Percentiles rank a stretch among this genome's conserved stretches.
Evolutionary conservation across 2,888 invertebrate genomes (phyloP).

Genomic region (Conus canariensis): DNA sequence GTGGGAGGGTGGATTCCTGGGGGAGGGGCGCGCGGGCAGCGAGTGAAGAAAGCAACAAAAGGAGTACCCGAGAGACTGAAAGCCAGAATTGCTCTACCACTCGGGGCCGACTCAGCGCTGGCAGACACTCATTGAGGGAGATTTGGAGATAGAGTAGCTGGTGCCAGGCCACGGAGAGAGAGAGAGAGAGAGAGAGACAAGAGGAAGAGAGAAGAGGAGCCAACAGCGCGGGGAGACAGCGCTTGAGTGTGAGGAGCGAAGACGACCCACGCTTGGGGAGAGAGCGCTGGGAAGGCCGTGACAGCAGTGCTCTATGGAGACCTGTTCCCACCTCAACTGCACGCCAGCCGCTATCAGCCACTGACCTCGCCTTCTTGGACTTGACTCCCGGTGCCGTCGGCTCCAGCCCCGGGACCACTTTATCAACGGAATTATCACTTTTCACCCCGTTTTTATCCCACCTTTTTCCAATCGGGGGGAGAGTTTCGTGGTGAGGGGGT

Average conservation of each 20-base stretch:
- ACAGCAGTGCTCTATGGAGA: constrained; percentile 38
- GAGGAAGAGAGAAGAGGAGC: neutral
- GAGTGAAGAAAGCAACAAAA: constrained; percentile 74
- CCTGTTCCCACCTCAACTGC: constrained; percentile 37
- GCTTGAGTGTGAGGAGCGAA: constrained; percentile 32
- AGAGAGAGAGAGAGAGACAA: constrained; percentile 4
- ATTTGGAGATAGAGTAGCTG: constrained; percentile 50
- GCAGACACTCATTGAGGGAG: constrained; percentile 46
- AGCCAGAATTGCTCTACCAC: constrained; percentile 58
- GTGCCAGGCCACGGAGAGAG: constrained; percentile 21
- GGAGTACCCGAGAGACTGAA: constrained; percentile 72
- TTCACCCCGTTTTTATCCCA: neutral
- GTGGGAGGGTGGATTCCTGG: constrained; percentile 53
- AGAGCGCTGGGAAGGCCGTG: constrained; percentile 19
- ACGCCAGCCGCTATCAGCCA: constrained; percentile 35
- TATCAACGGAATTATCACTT: constrained; percentile 35
- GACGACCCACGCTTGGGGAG: constrained; percentile 41
- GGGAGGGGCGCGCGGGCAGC: constrained; percentile 56
- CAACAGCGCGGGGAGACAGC: constrained; percentile 11
- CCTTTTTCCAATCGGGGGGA: neutral
- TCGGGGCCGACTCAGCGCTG: constrained; percentile 43
- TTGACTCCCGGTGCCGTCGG: neutral
- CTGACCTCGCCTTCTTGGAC: constrained; percentile 8
- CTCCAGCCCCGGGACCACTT: constrained; percentile 11
- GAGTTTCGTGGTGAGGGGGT: neutral